Evolutionary conservation across 2,797 vertebrate genomes (phyloP), one percentile per base, ranked within the genome.

Genomic region (Sebastiscus albofasciatus): DNA sequence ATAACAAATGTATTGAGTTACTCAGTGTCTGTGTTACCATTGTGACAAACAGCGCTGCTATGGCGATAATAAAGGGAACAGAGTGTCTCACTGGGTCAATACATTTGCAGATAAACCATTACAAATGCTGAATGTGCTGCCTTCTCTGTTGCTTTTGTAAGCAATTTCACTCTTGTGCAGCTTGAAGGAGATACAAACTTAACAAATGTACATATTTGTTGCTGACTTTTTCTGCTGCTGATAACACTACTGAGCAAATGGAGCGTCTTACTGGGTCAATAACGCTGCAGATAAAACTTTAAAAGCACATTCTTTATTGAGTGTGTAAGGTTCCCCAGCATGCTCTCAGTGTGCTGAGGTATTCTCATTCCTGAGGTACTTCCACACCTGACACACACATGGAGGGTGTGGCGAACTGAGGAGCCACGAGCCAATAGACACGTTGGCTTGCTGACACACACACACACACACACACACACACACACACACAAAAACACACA

Each of bases 301-400:
- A 72, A 70, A 82, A 80, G 61, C 75, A 84, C 88, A 77, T 85
- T 85, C 77, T 65, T 84, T 6, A 65, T 56, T 33, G 39, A 42
- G 29, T 61, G 52, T 18, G 83, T 72, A 29, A 79, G 54, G 46
- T 9, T 75, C 11, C 24, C 56, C 4, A 58, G 52, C 52, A 54
- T 2, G 52, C 81, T 80, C 76, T 59, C 72, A 10, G 7, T 26
- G 20, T 33, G 83, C 85, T 42, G 78, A 86, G 56, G 62, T 60
- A 55, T 84, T 87, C 76, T 91, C 85, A 88, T 88, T 88, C 81
- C 85, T 83, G 87, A 87, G 81, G 49, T 58, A 4, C 76, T n/a
- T 87, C 81, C 85, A 88, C 92, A 94, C 89, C 92, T 92, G 92
- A 93, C 83, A 83, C 77, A 84, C 90, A 92, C 49, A 90, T 87